Evolutionary conservation across 2,797 vertebrate genomes (phyloP), one percentile per base, ranked within the genome.

Genomic region (Loriculus beryllinus): DNA sequence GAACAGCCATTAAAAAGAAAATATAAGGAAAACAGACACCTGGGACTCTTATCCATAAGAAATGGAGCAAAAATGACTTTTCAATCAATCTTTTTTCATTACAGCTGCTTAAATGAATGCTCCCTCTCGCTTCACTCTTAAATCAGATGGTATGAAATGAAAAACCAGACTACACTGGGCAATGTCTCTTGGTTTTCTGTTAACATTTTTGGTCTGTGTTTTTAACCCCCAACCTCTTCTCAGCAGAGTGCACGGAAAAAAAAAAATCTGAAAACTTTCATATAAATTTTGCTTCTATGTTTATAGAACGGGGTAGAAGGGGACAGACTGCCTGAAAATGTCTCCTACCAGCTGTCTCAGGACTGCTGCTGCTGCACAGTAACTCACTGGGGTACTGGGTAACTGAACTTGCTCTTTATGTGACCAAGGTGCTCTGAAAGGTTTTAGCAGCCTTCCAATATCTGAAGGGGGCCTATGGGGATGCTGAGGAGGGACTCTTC

Each of bases 61-160:
- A 96, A 79, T 2, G 0, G 60, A 93, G 51, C 7, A 81, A 90
- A 95, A 82, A 74, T 74, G 85, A 64, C 67, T 95, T 95, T 84
- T 72, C 71, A 90, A 75, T 95, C 76, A 93, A 82, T 95, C 52
- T 70, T 80, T 91, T 92, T 89, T 82, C 52, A 92, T 92, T 93
- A 90, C 49, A 65, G 56, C 43, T 95, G 51, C 64, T 86, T 94
- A 91, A 96, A 91, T 82, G 80, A 91, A 93, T 91, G 79, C 29
- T 83, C 70, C 49, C 52, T 79, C 82, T 81, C 12, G 9, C 68
- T 87, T 87, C 69, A 75, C 21, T 40, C 40, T 93, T 77, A 84
- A 84, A 92, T 95, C 89, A 93, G 69, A 54, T 47, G 22, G 37
- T 62, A 35, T 40, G 68, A 95, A 93, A 93, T 79, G 37, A 72